Evolutionary conservation across 2,888 invertebrate genomes (phyloP), one percentile per base, ranked within the genome.

Genomic region (Aromia moschata): DNA sequence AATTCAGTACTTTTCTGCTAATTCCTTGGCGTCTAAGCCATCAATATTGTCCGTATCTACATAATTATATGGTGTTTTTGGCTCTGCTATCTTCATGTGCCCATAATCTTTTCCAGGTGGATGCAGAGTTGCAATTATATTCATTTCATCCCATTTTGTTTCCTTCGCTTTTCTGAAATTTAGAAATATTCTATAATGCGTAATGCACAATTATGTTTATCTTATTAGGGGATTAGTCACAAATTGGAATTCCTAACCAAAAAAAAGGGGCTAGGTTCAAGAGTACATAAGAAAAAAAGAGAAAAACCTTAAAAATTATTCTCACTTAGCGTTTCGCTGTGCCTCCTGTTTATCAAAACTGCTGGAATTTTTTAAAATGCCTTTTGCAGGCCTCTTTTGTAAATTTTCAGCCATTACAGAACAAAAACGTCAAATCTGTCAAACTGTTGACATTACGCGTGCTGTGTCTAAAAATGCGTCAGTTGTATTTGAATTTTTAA

Each of bases 51-150:
- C 88, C 38, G 84, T 81, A 15, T 74, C 75, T 65, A 82, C 81
- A 68, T 86, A 87, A 78, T 87, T 87, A 74, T 87, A 93, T 0
- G 99, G 99, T 17, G 99, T 99, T 81, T 98, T 98, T 1, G 99
- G 98, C 82, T 99, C 99, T 74, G 96, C 94, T 66, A 93, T 90
- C 83, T 98, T 99, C 97, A 98, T 98, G 77, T 96, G 96, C 5
- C 99, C 99, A 82, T 99, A 99, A 82, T 98, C 98, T 83, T 99
- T 99, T 80, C 96, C 96, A 15, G 93, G 86, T 37, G 99, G 99
- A 84, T 99, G 99, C 75, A 96, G 89, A 0, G 99, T 99, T 69
- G 96, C 97, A 72, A 98, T 86, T 68, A 99, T 98, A 83, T 99
- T 99, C 89, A 97, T 94, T 84, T 99, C 99, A 82, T 99, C 99